phyloP scores from a whole-genome alignment of 2,113 vertebrate species.

The Coregonus clupeaformis region DNA sequence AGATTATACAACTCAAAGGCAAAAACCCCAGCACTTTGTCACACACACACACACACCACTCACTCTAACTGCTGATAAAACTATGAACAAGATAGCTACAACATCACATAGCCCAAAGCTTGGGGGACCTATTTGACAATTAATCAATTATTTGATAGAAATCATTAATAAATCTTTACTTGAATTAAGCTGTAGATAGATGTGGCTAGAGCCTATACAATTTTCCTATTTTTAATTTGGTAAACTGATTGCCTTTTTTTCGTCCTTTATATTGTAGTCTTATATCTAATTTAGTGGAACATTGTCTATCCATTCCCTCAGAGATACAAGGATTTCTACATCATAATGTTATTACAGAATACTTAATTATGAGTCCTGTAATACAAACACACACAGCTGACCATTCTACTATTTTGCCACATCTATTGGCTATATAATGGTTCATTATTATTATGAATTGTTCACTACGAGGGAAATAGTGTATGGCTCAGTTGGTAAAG shows the following conservation, averaged over 20 bases:
- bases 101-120: constrained; percentile 52
- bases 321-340: no score
- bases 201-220: constrained; percentile 30
- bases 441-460: no score
- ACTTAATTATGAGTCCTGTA: no score
- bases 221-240: constrained; percentile 51
- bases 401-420: no score
- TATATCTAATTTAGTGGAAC: constrained; percentile 41
- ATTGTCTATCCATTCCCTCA: background rate
- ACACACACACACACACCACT: background rate
- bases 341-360: no score
- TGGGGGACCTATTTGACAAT: constrained; percentile 69
- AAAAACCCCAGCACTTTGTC: background rate
- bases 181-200: constrained; percentile 59
- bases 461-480: no score
- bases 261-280: constrained; percentile 21
- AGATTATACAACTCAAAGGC: constrained; percentile 57
- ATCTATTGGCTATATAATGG: no score
- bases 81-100: constrained; percentile 67
- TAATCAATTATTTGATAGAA: constrained; percentile 84
- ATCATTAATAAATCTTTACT: constrained; percentile 76
- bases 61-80: constrained; percentile 69
- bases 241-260: constrained; percentile 51
- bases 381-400: no score
- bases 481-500: no score